These are phyloP conservation scores for Thalassaphorura encarpata DNA, from an alignment of 1,140 invertebrate genomes.

Conservation along the genomic window DNA sequence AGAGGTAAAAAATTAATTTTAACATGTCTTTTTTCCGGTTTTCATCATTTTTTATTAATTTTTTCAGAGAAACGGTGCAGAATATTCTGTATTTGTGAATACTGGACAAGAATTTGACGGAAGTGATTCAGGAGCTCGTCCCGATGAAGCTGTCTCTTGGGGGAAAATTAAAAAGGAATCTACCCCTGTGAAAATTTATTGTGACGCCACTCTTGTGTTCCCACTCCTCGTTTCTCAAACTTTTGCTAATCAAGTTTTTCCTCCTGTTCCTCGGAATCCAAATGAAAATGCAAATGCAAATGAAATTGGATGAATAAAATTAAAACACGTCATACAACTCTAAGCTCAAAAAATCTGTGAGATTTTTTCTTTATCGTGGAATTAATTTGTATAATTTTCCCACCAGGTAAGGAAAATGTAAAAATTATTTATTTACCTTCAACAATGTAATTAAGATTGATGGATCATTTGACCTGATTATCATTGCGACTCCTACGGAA, in stretches of 20 bases:
- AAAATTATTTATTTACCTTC: too few relatives aligned
- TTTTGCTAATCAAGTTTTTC: slow-evolving; percentile 59
- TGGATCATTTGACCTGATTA: too few relatives aligned
- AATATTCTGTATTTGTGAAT: slow-evolving; percentile 93
- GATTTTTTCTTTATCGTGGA: too few relatives aligned
- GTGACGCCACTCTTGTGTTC: slow-evolving; percentile 90
- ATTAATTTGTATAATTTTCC: too few relatives aligned
- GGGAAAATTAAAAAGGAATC: slow-evolving; percentile 89
- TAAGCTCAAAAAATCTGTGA: too few relatives aligned
- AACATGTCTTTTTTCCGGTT: background rate
- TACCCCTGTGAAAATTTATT: slow-evolving; percentile 87
- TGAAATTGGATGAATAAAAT: too few relatives aligned
- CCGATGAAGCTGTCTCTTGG: slow-evolving; percentile 98
- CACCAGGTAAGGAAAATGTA: too few relatives aligned
- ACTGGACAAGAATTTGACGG: slow-evolving; percentile 98
- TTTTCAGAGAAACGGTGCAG: slow-evolving; percentile 84
- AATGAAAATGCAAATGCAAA: too few relatives aligned
- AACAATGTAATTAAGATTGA: too few relatives aligned
- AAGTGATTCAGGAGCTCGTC: slow-evolving; percentile 91
- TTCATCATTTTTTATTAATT: slow-evolving; percentile 33
- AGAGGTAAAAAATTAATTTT: background rate
- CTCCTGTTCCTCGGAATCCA: too few relatives aligned
- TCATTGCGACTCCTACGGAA: too few relatives aligned
- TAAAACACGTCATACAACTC: too few relatives aligned
- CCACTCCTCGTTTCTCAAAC: slow-evolving; percentile 91